phyloP scores from a whole-genome alignment of 2,797 vertebrate species.

The Otolemur crassicaudatus region DNA sequence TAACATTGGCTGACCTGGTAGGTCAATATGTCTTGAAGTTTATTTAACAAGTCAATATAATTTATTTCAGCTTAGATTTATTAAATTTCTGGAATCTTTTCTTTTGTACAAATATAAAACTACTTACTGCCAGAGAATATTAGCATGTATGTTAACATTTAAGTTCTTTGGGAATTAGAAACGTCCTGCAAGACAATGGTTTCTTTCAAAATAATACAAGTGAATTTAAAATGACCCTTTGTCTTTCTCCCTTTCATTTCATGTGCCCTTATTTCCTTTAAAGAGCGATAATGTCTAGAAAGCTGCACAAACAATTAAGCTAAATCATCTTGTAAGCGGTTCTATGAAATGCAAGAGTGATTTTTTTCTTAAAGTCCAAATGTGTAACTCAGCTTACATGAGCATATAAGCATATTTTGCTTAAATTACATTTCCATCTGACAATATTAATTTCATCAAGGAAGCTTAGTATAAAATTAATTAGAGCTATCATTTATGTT shows the following conservation, averaged over 20 bases:
- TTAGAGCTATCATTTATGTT: conserved; percentile 85
- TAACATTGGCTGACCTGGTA: conserved; percentile 87
- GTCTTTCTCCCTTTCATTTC: conserved; percentile 65
- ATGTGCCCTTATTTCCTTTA: conserved; percentile 70
- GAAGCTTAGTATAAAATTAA: conserved; percentile 87
- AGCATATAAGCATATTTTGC: conserved; percentile 84
- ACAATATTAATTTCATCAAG: conserved; percentile 88
- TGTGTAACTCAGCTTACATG: conserved; percentile 85
- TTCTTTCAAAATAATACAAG: conserved; percentile 68
- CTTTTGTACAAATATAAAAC: conserved; percentile 73
- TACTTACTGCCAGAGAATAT: conserved; percentile 71
- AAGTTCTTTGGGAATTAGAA: conserved; percentile 69
- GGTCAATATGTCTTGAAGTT: conserved; percentile 87
- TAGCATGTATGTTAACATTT: conserved; percentile 78
- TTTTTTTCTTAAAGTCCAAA: conserved; percentile 85
- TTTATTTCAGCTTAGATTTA: conserved; percentile 87
- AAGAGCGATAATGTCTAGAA: conserved; percentile 79
- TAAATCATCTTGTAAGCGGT: conserved; percentile 81
- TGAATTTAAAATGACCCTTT: conserved; percentile 82
- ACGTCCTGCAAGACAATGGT: conserved; percentile 14
- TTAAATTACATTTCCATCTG: conserved; percentile 87
- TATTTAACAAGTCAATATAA: conserved; percentile 87
- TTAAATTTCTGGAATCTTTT: conserved; percentile 81
- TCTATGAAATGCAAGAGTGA: conserved; percentile 83
- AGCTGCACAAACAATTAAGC: conserved; percentile 87